Conservation (phyloP, 2,888 invertebrate species). For the Opisthograptis luteolata region DNA sequence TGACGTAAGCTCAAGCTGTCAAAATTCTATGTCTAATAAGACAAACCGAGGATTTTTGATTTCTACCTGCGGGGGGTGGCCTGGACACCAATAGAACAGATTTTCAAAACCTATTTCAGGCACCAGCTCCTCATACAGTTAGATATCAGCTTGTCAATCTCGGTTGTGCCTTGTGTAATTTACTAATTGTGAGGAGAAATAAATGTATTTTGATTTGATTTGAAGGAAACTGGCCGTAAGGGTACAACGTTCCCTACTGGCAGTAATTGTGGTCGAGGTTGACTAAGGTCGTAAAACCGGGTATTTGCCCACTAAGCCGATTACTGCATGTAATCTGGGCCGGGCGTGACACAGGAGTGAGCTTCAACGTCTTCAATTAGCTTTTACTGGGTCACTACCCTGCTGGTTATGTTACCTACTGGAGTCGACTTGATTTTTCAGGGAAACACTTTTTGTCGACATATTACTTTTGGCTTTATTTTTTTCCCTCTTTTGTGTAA, state of each 20-base stretch:
- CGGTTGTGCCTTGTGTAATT: too few species aligned
- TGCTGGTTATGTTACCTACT: slow-evolving; percentile 27
- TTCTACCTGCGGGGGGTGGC: too few species aligned
- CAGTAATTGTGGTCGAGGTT: slow-evolving; percentile 20
- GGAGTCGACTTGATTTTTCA: slow-evolving; percentile 20
- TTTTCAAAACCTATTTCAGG: too few species aligned
- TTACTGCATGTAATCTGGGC: slow-evolving; percentile 65
- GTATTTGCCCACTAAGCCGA: slow-evolving; percentile 64
- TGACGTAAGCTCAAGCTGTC: too few species aligned
- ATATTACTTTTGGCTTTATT: slow-evolving; percentile 8
- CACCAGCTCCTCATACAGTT: too few species aligned
- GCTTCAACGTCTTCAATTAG: slow-evolving; percentile 58
- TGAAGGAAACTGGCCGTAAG: too few species aligned
- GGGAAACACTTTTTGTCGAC: slow-evolving; percentile 13
- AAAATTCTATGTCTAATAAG: too few species aligned
- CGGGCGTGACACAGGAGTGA: slow-evolving; percentile 49
- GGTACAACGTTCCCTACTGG: neutral
- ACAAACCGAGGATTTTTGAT: too few species aligned
- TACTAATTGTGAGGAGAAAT: too few species aligned
- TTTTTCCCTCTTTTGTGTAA: slow-evolving; percentile 9
- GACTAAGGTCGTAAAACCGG: slow-evolving; percentile 52
- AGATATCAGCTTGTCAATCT: too few species aligned
- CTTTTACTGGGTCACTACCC: slow-evolving; percentile 41
- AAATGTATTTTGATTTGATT: too few species aligned
- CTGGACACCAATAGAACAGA: too few species aligned